These are phyloP conservation scores for Sialis fuliginosa DNA, from an alignment of 2,888 invertebrate genomes.

Conservation along the genomic window DNA sequence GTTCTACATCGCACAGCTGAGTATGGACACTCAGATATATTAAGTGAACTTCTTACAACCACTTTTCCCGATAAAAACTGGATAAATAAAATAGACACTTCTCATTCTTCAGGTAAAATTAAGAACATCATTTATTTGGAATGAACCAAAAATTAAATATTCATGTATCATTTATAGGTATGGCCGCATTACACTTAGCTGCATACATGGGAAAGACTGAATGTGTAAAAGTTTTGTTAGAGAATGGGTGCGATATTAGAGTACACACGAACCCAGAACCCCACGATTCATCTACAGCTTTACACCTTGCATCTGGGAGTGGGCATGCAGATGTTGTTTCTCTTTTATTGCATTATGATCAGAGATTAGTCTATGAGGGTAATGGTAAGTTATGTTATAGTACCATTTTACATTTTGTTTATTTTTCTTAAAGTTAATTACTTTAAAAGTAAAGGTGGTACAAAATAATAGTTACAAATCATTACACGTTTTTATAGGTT, in stretches of 20 bases:
- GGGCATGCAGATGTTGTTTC: conserved; percentile 26
- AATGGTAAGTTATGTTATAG: not conserved
- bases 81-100: not conserved
- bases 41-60: conserved; percentile 30
- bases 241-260: conserved; percentile 28
- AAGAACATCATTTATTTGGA: no score
- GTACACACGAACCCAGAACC: conserved; percentile 27
- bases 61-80: conserved; percentile 8
- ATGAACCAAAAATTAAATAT: not conserved
- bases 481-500: not conserved
- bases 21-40: conserved; percentile 32
- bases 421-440: not conserved
- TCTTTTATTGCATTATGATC: conserved; percentile 24
- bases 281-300: conserved; percentile 26
- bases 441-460: no score
- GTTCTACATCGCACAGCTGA: conserved; percentile 42
- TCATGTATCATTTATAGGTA: conserved; percentile 24
- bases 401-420: not conserved
- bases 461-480: no score
- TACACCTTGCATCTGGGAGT: conserved; percentile 29
- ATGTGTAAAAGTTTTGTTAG: conserved; percentile 28
- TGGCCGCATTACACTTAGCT: conserved; percentile 35
- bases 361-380: conserved; percentile 16
- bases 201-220: conserved; percentile 30
- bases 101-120: not conserved